Conservation (phyloP, 2,113 vertebrate genomes). For the Peromyscus polionotus region DNA sequence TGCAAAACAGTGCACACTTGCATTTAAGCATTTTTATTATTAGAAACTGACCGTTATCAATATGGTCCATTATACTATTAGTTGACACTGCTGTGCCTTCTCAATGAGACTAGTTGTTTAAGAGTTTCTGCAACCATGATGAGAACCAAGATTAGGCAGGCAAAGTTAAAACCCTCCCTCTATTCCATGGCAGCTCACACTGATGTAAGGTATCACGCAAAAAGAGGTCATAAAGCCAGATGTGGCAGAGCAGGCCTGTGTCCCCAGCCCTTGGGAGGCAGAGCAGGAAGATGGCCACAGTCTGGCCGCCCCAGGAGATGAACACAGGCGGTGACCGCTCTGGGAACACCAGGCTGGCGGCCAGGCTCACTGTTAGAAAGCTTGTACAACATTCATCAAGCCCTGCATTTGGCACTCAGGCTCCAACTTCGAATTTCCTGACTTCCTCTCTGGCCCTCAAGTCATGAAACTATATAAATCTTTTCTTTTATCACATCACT, state of each 20-base stretch:
- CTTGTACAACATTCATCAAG: not conserved
- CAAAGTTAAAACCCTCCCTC: not conserved
- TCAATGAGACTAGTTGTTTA: not conserved
- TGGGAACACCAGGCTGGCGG: not conserved
- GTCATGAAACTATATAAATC: not conserved
- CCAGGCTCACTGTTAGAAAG: not conserved
- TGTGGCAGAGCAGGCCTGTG: not conserved
- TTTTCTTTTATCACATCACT: not conserved
- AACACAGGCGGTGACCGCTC: not conserved
- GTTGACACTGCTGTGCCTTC: not conserved
- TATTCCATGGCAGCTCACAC: not conserved
- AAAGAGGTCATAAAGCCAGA: not conserved
- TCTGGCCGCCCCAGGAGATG: not conserved
- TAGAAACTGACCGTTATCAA: not conserved
- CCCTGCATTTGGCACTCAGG: too few species aligned
- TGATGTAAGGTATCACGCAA: not conserved
- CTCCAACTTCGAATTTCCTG: not conserved
- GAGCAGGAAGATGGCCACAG: not conserved
- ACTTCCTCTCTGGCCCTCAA: not conserved
- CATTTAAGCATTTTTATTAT: not conserved
- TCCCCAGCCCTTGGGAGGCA: not conserved
- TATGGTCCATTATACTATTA: not conserved
- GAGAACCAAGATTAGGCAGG: not conserved
- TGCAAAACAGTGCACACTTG: not conserved
- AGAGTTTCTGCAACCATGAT: conserved; percentile 6